Evolutionary conservation across 2,888 invertebrate species (phyloP), one percentile per base, ranked within the genome.

Genomic region (Drosophila suboccidentalis): DNA sequence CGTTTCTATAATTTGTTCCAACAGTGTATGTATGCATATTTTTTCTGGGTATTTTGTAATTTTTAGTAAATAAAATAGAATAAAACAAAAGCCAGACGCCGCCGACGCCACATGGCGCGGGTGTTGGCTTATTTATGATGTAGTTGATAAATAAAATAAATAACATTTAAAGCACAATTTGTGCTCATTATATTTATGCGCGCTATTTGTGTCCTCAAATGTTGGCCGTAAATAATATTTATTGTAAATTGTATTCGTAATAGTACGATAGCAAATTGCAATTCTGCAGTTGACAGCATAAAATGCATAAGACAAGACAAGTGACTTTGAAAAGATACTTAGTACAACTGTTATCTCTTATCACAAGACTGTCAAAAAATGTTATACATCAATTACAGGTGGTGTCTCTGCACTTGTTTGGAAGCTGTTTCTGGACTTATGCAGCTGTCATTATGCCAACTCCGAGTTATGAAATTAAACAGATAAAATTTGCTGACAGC

Each of bases 141-240:
- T 71, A 87, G 74, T 71, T 87, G 84, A 85, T 85, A 85, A 87
- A 89, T 89, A 78, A 85, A 87, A 85, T 89, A 87, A 87, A 84
- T 89, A 83, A 81, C 64, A 79, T 88, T 88, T 83, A 83, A 86
- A 70, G 73, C 66, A 64, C 73, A 83, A 79, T 71, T 51, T 64
- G 4, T 55, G 22, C 53, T 60, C 67, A 81, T 80, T 66, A 58
- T 58, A 84, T 85, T 78, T 85, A 73, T 82, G 76, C 64, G 63
- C 65, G 70, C 78, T 68, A 65, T 72, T 75, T 71, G 71, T 62
- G 72, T 61, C 57, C 61, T 51, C 63, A 63, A 58, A 54, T 13
- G n/a, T 61, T n/a, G 50, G 49, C 57, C 51, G 59, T 77, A 71
- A 77, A 80, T 77, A 71, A 71, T 75, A 67, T 64, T 58, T 61